These are phyloP conservation scores for Sciaenops ocellatus DNA, from an alignment of 2,797 vertebrate species.

Conservation along the genomic window DNA sequence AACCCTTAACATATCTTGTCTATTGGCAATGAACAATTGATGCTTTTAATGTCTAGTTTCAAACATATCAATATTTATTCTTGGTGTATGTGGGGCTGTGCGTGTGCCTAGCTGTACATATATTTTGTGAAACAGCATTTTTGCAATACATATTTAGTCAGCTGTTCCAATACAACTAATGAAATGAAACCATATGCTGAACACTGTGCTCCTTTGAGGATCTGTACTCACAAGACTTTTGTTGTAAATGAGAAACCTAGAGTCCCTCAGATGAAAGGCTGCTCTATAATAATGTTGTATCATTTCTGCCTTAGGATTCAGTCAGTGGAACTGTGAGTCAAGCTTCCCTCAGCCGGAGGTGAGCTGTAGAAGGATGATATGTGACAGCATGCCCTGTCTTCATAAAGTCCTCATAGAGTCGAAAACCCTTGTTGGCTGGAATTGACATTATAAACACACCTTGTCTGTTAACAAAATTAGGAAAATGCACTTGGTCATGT, in stretches of 20 bases:
- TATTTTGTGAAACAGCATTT: neutral
- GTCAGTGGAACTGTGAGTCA: constrained; percentile 26
- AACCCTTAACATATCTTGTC: neutral
- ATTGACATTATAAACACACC: constrained; percentile 34
- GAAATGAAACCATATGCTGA: neutral
- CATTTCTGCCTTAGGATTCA: constrained; percentile 6
- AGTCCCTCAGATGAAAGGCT: constrained; percentile 8
- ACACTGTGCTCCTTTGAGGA: too few relatives aligned
- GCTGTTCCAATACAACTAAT: too few relatives aligned
- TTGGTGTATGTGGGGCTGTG: neutral
- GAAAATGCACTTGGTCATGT: constrained; percentile 10
- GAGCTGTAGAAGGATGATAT: constrained; percentile 31
- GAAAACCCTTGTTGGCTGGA: constrained; percentile 29
- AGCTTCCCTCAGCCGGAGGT: constrained; percentile 29
- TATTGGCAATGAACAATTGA: neutral
- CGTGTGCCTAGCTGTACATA: neutral
- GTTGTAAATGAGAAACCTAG: neutral
- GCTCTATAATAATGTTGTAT: constrained; percentile 14
- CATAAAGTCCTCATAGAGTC: constrained; percentile 13
- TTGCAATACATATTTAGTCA: neutral
- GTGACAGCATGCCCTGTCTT: constrained; percentile 30
- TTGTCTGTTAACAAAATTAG: constrained; percentile 33
- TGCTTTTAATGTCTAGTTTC: neutral
- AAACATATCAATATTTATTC: neutral
- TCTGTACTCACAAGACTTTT: neutral